phyloP scores from a whole-genome alignment of 2,888 invertebrate genomes.

The Drosophila mulleri region DNA sequence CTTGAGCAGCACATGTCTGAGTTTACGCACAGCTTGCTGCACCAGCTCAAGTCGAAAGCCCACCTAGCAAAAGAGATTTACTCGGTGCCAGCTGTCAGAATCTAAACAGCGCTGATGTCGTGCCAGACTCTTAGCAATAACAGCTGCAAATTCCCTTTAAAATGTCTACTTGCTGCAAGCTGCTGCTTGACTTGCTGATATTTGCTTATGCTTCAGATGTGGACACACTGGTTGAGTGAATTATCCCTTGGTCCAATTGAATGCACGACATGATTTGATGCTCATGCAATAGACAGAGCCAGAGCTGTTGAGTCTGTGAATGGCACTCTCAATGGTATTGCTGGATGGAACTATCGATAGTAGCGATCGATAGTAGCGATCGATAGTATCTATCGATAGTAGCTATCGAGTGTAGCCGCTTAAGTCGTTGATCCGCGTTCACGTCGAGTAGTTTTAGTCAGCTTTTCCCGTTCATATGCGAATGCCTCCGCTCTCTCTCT shows the following conservation, averaged over 20 bases:
- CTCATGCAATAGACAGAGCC: too few species aligned
- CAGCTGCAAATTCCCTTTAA: not conserved
- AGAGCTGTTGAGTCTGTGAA: too few species aligned
- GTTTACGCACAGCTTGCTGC: not conserved
- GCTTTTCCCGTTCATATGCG: not conserved
- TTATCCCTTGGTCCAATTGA: too few species aligned
- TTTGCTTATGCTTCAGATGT: not conserved
- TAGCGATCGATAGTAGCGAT: too few species aligned
- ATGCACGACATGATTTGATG: too few species aligned
- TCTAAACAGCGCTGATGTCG: not conserved
- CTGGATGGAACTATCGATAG: not conserved
- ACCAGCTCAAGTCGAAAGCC: not conserved
- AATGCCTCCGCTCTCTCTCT: too few species aligned
- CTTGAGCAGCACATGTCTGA: not conserved
- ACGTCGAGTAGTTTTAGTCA: not conserved
- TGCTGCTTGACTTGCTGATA: not conserved
- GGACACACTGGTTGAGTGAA: not conserved
- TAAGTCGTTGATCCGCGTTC: not conserved
- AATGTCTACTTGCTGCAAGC: not conserved
- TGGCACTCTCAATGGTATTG: too few species aligned
- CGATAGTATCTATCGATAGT: not conserved
- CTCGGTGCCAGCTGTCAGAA: slow-evolving; percentile 3
- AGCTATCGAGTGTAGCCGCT: not conserved
- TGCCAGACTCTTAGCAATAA: not conserved
- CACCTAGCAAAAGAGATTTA: slow-evolving; percentile 1